Evolutionary conservation across 2,113 vertebrate species (phyloP).

Genomic region (Smithornis capensis): DNA sequence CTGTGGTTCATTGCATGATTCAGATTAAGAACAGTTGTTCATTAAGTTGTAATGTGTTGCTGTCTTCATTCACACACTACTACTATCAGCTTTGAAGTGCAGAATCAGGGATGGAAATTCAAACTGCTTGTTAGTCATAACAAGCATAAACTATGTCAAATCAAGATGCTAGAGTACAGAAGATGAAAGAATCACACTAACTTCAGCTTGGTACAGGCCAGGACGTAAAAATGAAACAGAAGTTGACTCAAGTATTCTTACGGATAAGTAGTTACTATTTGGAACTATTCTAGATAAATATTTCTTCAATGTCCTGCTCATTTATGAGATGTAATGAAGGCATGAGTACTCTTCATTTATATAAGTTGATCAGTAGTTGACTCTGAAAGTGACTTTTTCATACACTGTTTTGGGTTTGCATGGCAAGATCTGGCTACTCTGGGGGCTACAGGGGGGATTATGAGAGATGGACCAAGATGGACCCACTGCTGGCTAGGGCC

Average conservation of each 20-base stretch:
- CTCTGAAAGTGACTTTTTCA: not conserved
- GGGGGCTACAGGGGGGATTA: not conserved
- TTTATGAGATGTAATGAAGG: not conserved
- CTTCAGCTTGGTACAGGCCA: not conserved
- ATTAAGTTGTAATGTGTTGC: not conserved
- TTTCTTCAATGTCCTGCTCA: not conserved
- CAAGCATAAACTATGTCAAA: not conserved
- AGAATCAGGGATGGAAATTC: not conserved
- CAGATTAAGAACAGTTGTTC: not conserved
- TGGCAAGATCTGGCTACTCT: not conserved
- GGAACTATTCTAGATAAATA: not conserved
- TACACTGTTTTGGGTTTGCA: not conserved
- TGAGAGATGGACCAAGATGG: not conserved
- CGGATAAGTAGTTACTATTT: not conserved
- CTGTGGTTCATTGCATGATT: not conserved
- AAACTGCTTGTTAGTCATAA: not conserved
- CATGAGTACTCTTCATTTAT: not conserved
- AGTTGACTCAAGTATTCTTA: not conserved
- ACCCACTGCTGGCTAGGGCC: fast-evolving
- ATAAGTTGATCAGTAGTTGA: not conserved
- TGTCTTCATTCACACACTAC: not conserved
- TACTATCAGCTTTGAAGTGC: not conserved
- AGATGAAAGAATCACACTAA: not conserved
- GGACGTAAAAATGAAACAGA: not conserved
- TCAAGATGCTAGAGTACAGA: not conserved